Conservation (phyloP, 2,113 vertebrate species). For the Xenopus laevis region DNA sequence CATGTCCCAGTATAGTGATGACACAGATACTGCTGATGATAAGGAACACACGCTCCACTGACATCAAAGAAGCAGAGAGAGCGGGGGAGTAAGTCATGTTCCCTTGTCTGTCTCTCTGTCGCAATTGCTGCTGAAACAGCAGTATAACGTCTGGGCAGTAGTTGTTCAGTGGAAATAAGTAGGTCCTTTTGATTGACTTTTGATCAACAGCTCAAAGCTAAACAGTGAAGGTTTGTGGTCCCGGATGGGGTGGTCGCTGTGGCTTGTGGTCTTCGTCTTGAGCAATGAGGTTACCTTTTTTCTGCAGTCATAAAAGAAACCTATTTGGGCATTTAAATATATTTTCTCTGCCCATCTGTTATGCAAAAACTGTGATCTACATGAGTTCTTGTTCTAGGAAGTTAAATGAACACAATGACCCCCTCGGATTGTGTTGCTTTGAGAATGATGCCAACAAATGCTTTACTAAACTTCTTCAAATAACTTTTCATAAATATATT, state of each 20-base stretch:
- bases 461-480: too few relatives aligned
- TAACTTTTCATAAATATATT: too few relatives aligned
- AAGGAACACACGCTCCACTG: constrained; percentile 27
- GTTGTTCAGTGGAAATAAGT: neutral
- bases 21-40: constrained; percentile 37
- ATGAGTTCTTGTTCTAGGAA: too few relatives aligned
- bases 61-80: constrained; percentile 15
- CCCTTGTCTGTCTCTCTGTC: neutral
- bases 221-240: constrained; percentile 7
- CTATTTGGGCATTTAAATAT: neutral
- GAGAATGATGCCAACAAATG: too few relatives aligned
- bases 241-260: constrained; percentile 21
- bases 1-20: constrained; percentile 7
- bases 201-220: neutral
- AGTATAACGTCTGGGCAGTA: neutral
- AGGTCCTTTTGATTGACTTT: neutral
- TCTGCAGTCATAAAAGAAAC: neutral
- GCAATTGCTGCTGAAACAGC: constrained; percentile 1
- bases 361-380: too few relatives aligned
- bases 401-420: too few relatives aligned
- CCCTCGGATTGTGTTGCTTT: too few relatives aligned
- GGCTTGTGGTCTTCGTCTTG: constrained; percentile 33
- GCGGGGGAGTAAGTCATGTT: constrained; percentile 21
- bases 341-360: neutral
- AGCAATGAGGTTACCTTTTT: neutral